These are phyloP conservation scores for Mohoua ochrocephala DNA, from an alignment of 2,113 vertebrate species.

Conservation along the genomic window DNA sequence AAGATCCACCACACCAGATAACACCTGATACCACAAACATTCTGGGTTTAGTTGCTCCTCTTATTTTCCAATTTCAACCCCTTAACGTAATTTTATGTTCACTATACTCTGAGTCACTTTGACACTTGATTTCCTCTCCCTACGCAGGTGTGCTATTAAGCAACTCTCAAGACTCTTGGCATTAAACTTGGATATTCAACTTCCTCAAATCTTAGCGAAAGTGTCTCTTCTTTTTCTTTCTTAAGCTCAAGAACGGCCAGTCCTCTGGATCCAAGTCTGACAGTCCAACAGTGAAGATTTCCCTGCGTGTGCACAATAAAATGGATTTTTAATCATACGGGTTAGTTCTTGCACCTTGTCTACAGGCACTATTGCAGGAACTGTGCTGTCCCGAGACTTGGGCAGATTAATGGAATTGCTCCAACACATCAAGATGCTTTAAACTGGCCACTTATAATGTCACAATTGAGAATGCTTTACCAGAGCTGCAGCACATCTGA, in stretches of 20 bases:
- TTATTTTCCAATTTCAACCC: neutral
- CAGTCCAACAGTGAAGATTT: neutral
- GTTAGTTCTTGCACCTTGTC: neutral
- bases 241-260: neutral
- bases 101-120: neutral
- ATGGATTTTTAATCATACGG: neutral
- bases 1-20: neutral
- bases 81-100: neutral
- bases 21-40: neutral
- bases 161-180: neutral
- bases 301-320: neutral
- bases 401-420: neutral
- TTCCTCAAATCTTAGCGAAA: neutral
- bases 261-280: neutral
- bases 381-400: too few species aligned
- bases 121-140: neutral
- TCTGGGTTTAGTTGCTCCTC: neutral
- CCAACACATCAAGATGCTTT: neutral
- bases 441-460: neutral
- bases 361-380: neutral
- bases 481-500: neutral
- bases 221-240: neutral
- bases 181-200: neutral
- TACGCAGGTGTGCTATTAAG: neutral
- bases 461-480: rapidly evolving